Percentiles rank a stretch among this genome's conserved stretches.
Conservation (phyloP, 2,797 vertebrate species). For the Pseudomugil gertrudae region DNA sequence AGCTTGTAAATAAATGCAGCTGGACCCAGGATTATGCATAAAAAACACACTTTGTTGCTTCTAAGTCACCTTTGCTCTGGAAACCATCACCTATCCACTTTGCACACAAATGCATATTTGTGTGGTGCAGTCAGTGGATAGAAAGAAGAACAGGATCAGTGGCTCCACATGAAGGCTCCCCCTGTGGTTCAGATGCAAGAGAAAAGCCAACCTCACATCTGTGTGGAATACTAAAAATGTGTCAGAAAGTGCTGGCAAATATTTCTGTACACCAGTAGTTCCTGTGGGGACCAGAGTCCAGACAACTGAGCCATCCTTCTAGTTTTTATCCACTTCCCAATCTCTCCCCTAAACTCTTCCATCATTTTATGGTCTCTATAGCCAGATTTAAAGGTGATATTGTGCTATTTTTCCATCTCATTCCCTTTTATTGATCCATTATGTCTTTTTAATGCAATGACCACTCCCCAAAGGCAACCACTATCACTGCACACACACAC, state of each 20-base stretch:
- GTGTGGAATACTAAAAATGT: conserved; percentile 68
- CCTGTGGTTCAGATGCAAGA: conserved; percentile 45
- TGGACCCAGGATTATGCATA: conserved; percentile 29
- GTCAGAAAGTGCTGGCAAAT: conserved; percentile 63
- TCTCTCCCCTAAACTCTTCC: conserved; percentile 13
- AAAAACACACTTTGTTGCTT: conserved; percentile 37
- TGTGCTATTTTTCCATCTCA: conserved; percentile 19
- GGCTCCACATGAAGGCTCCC: conserved; percentile 57
- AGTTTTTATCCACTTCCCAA: not conserved
- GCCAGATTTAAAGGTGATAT: conserved; percentile 35
- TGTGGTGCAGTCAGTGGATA: not conserved
- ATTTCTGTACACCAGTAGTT: conserved; percentile 41
- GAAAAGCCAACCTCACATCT: conserved; percentile 47
- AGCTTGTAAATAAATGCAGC: conserved; percentile 21
- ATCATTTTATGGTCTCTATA: conserved; percentile 17
- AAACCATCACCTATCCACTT: conserved; percentile 30
- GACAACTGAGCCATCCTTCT: conserved; percentile 31
- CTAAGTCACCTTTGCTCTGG: conserved; percentile 39
- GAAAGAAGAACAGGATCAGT: conserved; percentile 44
- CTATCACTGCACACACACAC: conserved; percentile 13
- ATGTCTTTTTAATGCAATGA: conserved; percentile 50
- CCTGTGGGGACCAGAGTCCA: conserved; percentile 38
- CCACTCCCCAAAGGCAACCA: conserved; percentile 40
- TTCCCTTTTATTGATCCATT: conserved; percentile 34
- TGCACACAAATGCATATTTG: conserved; percentile 13